Evolutionary conservation across 2,113 vertebrate genomes (phyloP).

Genomic region (Chroicocephalus ridibundus): DNA sequence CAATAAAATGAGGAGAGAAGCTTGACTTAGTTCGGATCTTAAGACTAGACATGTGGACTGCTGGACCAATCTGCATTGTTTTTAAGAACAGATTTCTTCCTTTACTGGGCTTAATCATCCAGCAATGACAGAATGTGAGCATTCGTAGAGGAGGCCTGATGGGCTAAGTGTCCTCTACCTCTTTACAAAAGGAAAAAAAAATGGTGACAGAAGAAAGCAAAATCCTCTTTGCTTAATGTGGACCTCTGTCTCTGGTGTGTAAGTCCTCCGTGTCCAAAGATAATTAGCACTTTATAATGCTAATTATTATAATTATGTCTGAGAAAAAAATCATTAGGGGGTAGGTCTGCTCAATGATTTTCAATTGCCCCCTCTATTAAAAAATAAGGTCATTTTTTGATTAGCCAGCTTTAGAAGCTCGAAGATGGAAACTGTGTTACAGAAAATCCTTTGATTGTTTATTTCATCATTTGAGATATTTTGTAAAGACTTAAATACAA

Average conservation of each 20-base stretch:
- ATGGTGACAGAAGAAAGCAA: constrained; percentile 67
- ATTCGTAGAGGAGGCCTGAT: constrained; percentile 4
- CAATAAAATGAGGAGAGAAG: neutral
- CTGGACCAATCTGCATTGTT: neutral
- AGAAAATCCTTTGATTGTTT: constrained; percentile 58
- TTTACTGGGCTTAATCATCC: neutral
- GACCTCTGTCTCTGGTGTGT: constrained; percentile 77
- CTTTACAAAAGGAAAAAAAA: constrained; percentile 48
- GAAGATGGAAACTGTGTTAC: constrained; percentile 45
- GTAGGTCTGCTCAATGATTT: constrained; percentile 80
- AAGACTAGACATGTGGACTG: too few relatives aligned
- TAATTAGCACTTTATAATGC: constrained; percentile 86
- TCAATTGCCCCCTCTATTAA: constrained; percentile 84
- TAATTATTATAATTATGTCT: constrained; percentile 87
- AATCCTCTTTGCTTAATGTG: constrained; percentile 80
- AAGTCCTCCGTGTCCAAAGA: constrained; percentile 81
- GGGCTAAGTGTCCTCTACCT: constrained; percentile 55
- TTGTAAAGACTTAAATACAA: neutral
- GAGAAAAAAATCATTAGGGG: constrained; percentile 86
- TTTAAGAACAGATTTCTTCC: neutral
- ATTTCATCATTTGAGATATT: neutral
- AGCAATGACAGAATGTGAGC: neutral
- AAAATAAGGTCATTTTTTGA: constrained; percentile 84
- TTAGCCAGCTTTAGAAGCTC: constrained; percentile 73
- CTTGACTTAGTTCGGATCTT: neutral